These are phyloP conservation scores for Sinodicranocentrus sp. DNA, from an alignment of 2,888 invertebrate genomes.

Conservation along the genomic window DNA sequence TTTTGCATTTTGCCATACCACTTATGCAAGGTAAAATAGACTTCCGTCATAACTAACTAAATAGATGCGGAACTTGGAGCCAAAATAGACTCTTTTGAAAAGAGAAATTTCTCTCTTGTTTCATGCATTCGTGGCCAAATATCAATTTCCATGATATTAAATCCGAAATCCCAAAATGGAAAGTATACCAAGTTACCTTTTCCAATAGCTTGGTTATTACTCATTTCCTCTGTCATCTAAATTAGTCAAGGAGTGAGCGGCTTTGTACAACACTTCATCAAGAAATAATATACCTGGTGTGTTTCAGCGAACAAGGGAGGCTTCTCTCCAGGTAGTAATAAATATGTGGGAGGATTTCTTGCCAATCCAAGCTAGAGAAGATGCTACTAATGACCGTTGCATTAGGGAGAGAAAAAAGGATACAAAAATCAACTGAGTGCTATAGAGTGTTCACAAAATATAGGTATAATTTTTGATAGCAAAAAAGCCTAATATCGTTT, in stretches of 20 bases:
- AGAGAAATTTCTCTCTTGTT: neutral
- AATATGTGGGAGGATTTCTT: too few species aligned
- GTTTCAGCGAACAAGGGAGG: too few species aligned
- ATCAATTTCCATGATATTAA: constrained; percentile 8
- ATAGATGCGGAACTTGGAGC: neutral
- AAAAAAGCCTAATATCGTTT: too few species aligned
- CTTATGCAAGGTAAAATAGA: neutral
- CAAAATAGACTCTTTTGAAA: neutral
- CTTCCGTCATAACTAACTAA: constrained; percentile 24
- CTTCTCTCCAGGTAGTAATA: too few species aligned
- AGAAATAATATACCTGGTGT: too few species aligned
- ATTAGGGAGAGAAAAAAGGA: too few species aligned
- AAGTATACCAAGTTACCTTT: neutral
- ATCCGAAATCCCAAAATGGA: neutral
- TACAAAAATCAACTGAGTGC: too few species aligned
- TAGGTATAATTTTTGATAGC: too few species aligned
- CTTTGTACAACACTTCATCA: constrained; percentile 1
- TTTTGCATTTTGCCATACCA: neutral
- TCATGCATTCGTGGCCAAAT: too few species aligned
- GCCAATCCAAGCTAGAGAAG: too few species aligned
- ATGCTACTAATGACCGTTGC: too few species aligned
- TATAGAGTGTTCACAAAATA: too few species aligned
- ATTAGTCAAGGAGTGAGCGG: neutral
- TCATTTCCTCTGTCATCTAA: neutral
- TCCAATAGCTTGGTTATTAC: neutral